A percentile compares a stretch with the other conserved stretches of the same genome.
These are phyloP conservation scores for Tachysurus vachellii DNA, from an alignment of 2,113 vertebrate species.

Conservation along the genomic window DNA sequence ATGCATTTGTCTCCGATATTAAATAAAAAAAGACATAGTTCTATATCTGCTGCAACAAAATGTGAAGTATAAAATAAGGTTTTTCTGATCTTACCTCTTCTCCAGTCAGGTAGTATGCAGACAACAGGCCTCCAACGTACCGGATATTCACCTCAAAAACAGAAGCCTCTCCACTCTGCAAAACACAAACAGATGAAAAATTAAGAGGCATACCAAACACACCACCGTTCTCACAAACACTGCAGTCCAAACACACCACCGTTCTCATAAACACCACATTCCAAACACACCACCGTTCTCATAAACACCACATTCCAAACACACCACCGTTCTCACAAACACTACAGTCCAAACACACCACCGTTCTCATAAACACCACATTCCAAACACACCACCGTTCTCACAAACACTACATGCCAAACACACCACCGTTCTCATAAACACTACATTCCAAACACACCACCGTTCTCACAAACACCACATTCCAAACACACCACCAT, in stretches of 20 bases:
- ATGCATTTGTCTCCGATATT: background rate
- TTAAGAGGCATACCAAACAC: background rate
- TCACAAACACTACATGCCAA: background rate
- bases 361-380: background rate
- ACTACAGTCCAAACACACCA: background rate
- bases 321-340: background rate
- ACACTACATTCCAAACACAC: background rate
- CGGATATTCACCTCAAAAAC: constrained; percentile 99
- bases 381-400: background rate
- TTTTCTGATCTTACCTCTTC: constrained; percentile 83
- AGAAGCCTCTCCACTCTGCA: constrained; percentile 93
- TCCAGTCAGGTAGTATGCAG: constrained; percentile 87
- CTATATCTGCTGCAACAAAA: constrained; percentile 40
- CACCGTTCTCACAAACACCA: background rate
- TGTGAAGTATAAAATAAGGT: constrained; percentile 49
- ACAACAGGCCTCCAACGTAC: constrained; percentile 90
- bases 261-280: background rate
- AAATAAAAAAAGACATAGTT: background rate
- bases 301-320: background rate
- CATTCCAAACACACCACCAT: background rate
- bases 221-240: background rate
- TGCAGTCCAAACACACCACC: background rate
- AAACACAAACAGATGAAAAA: constrained; percentile 43
- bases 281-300: background rate
- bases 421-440: background rate